phyloP scores from a whole-genome alignment of 2,113 vertebrate species.

The Machaerirhynchus nigripectus region DNA sequence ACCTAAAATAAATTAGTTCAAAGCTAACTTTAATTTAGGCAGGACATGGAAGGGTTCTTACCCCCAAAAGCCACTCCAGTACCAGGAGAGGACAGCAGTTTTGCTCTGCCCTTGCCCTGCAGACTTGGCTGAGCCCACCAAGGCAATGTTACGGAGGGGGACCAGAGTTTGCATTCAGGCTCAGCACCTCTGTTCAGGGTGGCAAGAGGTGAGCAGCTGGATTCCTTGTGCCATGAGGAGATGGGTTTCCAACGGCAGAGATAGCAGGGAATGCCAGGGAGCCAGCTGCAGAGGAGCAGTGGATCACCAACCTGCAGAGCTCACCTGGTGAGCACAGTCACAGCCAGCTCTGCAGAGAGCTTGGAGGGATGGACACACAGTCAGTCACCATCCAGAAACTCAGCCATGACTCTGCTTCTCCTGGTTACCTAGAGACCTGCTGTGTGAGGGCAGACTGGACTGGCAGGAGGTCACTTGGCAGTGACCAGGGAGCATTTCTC shows the following conservation, averaged over 20 bases:
- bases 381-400: background rate
- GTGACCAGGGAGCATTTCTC: background rate
- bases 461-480: accelerated
- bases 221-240: background rate
- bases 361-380: accelerated
- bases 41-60: accelerated
- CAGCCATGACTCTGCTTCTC: background rate
- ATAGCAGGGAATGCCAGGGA: background rate
- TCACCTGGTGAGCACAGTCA: background rate
- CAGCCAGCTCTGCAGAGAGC: background rate
- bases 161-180: background rate
- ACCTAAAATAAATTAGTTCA: background rate
- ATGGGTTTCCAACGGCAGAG: background rate
- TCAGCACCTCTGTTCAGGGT: background rate
- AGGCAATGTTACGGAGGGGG: accelerated
- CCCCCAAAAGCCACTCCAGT: background rate
- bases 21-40: background rate
- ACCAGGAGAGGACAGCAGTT: accelerated
- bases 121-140: background rate
- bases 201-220: background rate
- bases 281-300: background rate
- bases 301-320: background rate
- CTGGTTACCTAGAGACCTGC: background rate
- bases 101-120: background rate
- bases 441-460: background rate